phyloP scores from a whole-genome alignment of 2,888 invertebrate species.

The Thysanoteuthis rhombus region DNA sequence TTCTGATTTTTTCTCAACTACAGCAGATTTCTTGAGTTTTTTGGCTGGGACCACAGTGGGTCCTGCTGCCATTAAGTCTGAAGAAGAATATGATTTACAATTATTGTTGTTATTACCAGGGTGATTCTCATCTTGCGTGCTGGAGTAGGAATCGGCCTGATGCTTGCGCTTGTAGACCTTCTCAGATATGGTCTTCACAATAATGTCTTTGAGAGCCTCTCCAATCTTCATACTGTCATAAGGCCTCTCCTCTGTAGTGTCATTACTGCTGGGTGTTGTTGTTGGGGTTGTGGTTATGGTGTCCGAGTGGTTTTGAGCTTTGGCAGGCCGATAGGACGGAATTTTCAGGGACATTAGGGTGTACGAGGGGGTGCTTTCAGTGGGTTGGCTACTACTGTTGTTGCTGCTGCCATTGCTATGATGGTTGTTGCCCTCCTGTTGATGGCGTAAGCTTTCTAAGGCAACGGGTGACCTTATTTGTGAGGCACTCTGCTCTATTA shows the following conservation, averaged over 20 bases:
- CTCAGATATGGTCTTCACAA: conserved; percentile 90
- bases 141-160: neutral
- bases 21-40: conserved; percentile 43
- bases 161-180: conserved; percentile 69
- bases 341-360: conserved; percentile 73
- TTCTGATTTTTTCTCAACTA: conserved; percentile 35
- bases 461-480: conserved; percentile 33
- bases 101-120: conserved; percentile 27
- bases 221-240: conserved; percentile 61
- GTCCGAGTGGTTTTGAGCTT: conserved; percentile 34
- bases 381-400: neutral
- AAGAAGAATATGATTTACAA: conserved; percentile 23
- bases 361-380: conserved; percentile 39
- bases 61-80: conserved; percentile 14
- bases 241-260: conserved; percentile 14
- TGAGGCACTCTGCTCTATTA: conserved; percentile 51
- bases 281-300: neutral
- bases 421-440: conserved; percentile 28
- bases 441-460: conserved; percentile 24
- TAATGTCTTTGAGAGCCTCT: conserved; percentile 83
- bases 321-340: conserved; percentile 83
- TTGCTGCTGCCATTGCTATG: neutral
- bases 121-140: conserved; percentile 31
- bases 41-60: conserved; percentile 41
- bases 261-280: conserved; percentile 41